phyloP scores from a whole-genome alignment of 2,888 invertebrate species.

The Nemotelus pantherinus region DNA sequence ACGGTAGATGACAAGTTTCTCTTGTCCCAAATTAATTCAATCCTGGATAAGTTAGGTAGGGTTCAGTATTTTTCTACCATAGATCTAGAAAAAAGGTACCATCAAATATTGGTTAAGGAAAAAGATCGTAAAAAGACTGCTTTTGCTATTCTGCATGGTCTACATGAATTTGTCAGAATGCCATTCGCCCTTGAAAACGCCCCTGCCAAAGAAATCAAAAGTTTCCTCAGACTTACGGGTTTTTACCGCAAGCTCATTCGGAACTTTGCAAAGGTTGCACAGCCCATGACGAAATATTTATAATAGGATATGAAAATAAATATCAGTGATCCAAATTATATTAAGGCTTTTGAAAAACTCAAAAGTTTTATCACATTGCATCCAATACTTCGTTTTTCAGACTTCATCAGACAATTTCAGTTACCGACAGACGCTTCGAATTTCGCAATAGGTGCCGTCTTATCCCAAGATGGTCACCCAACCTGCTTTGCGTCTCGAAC shows the following conservation, averaged over 20 bases:
- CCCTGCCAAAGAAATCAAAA: constrained; percentile 47
- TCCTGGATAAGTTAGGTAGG: constrained; percentile 15
- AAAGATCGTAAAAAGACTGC: constrained; percentile 27
- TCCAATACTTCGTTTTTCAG: not conserved
- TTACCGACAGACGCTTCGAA: not conserved
- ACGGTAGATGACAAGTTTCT: constrained; percentile 44
- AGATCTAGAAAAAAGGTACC: constrained; percentile 37
- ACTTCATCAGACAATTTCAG: not conserved
- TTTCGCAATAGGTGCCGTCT: not conserved
- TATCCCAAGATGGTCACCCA: not conserved
- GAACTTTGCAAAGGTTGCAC: constrained; percentile 46
- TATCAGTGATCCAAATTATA: not conserved
- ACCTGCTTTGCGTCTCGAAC: not conserved
- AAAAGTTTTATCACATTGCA: not conserved
- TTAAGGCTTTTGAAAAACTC: not conserved
- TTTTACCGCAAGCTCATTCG: constrained; percentile 47
- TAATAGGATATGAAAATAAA: not conserved
- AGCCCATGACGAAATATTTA: constrained; percentile 38
- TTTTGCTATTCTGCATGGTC: constrained; percentile 40
- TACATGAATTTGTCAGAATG: not conserved
- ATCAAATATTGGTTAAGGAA: constrained; percentile 45
- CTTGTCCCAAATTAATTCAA: not conserved
- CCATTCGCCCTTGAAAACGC: constrained; percentile 7
- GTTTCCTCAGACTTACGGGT: constrained; percentile 46
- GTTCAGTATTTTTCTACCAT: constrained; percentile 4